Percentiles rank a stretch among this genome's conserved stretches.
phyloP scores from a whole-genome alignment of 92 coral and sea anemone species.

The Ricordea florida region DNA sequence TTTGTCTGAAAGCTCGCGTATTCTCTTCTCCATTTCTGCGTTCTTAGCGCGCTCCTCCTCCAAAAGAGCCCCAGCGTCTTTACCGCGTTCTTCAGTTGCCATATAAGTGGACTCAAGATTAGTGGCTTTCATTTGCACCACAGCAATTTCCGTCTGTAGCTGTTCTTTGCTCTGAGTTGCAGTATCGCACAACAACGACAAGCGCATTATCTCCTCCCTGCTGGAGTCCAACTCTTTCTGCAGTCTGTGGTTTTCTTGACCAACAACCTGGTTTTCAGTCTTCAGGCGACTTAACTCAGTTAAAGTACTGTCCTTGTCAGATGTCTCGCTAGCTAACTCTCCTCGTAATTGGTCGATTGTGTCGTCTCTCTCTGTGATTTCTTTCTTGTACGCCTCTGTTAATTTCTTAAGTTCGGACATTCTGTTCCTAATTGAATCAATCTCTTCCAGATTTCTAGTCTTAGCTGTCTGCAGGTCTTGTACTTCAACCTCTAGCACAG shows the following conservation, averaged over 20 bases:
- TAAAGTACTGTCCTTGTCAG: slow-evolving; percentile 69
- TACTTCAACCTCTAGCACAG: slow-evolving; percentile 68
- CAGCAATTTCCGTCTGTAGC: slow-evolving; percentile 70
- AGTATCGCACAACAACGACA: slow-evolving; percentile 66
- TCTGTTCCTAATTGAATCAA: slow-evolving; percentile 51
- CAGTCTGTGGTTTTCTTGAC: slow-evolving; percentile 72
- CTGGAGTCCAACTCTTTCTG: slow-evolving; percentile 66
- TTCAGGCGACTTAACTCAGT: slow-evolving; percentile 73
- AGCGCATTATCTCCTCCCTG: slow-evolving; percentile 74
- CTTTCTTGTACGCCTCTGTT: slow-evolving; percentile 71
- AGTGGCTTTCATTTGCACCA: slow-evolving; percentile 71
- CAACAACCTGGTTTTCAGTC: slow-evolving; percentile 58
- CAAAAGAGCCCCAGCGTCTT: slow-evolving; percentile 52
- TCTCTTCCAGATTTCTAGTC: slow-evolving; percentile 66
- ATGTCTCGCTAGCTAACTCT: slow-evolving; percentile 56
- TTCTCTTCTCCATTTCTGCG: slow-evolving; percentile 67
- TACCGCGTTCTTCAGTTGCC: slow-evolving; percentile 70
- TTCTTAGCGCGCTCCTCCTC: slow-evolving; percentile 78
- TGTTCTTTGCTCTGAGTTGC: slow-evolving; percentile 69
- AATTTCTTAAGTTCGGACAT: slow-evolving; percentile 70
- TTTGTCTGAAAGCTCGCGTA: slow-evolving; percentile 58
- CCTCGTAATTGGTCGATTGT: slow-evolving; percentile 63
- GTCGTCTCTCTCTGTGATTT: slow-evolving; percentile 74
- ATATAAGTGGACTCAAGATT: slow-evolving; percentile 84
- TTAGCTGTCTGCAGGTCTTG: slow-evolving; percentile 70